Base-by-base conservation (phyloP, 2,888 invertebrate genomes). In the Phyto melanocephala region DNA sequence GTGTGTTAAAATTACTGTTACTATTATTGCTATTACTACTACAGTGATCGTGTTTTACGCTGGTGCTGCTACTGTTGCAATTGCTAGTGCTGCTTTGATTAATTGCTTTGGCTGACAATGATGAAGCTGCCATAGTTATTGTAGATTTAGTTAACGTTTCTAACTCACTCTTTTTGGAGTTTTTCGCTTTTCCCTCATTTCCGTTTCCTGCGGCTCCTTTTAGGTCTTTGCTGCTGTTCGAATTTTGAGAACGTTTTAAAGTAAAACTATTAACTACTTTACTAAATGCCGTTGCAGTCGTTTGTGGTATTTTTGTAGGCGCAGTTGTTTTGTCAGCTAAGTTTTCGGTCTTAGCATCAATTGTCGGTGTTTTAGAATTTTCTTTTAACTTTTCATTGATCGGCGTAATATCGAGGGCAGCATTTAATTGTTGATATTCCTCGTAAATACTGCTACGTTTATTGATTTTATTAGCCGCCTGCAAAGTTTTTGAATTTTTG, bases 361-460 rank as follows among this genome's bases (percentile, higher is more conserved):
- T 33, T 60, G 58, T 20, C 11, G 52, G 13, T 1, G 47, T 60
- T 8, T 71, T 58, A 28, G 79, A 60, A 78, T 86, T 86, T 20
- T 68, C 68, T 20, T 56, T 40, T 54, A 56, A 54, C 7, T 63
- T 83, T 62, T 84, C 77, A 76, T 68, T 75, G 52, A 50, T 85
- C 85, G 86, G 84, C 76, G 71, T 78, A 72, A 79, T 80, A 86
- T 85, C 84, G 85, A 84, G 60, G 83, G 83, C 68, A 0, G 70
- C 88, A 77, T 86, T 87, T 84, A 89, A 83, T 85, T 89, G 90
- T 86, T 87, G 89, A 83, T 88, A 90, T 84, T 88, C 90, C 81
- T 87, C 89, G 65, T 87, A 89, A 80, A 89, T 87, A 78, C 89
- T 89, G 72, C 88, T 86, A 5, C 90, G 89, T 80, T 88, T 89